Evolutionary conservation across 1,140 invertebrate genomes (phyloP), one percentile per base, ranked within the genome.

Genomic region (Pogonomyrmex californicus): DNA sequence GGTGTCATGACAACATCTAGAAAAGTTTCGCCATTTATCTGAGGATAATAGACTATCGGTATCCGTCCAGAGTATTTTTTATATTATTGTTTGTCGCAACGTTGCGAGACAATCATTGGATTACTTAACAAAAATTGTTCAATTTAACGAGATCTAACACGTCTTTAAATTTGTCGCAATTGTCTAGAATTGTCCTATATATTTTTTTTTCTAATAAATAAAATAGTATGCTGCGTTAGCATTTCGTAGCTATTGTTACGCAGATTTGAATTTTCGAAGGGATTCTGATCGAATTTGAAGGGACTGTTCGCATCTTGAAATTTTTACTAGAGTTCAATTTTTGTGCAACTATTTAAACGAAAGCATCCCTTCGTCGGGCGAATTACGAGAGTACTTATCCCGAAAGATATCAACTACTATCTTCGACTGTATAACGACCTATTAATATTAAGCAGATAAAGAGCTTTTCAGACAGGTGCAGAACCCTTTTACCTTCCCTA

Each of bases 381-480:
- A 5, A 78, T 4, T 36, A 9, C 62, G 51, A 75, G 14, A 17
- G 12, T n/a, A 30, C 14, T 41, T 33, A 30, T 83, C 33, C 41
- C 63, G 38, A 10, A 23, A 23, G 23, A 23, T 23, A 23, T 23
- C 23, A 23, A 41, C 68, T 54, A 60, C 41, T 60, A 38, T 58
- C 30, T 60, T 75, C 4, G 30, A 2, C 68, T 49, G 30, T 49
- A 49, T 83, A 83, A 83, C 30, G 68, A 83, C 58, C 54, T n/a
- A 75, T 83, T 83, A 83, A 83, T 83, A 83, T 83, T 83, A 75
- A 83, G 56, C 47, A 73, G 54, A 58, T 73, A 82, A 82, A 82
- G 38, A 71, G 41, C 44, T 33, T 14, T 30, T 54, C 6, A n/a
- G 54, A 83, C 56, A 60, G 49, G 38, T 14, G 47, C 38, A 6